Base-by-base conservation (phyloP, 1,140 invertebrate species). In the Rhyzopertha dominica region DNA sequence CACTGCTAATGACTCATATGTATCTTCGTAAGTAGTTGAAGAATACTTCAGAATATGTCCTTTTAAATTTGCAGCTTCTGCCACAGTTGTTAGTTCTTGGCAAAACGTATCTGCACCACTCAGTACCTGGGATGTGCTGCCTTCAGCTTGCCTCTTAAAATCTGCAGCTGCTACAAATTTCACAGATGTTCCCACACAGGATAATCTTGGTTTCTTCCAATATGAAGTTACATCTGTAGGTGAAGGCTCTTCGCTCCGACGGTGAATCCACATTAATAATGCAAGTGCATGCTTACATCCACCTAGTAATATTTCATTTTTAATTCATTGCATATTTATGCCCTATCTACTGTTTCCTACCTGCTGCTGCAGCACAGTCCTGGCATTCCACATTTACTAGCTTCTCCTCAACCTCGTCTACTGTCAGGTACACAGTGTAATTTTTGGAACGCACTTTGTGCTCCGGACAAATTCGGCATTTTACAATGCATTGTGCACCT, bases 231-330 rank as follows among this genome's bases (percentile, higher is more conserved):
- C 29, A 5, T 37, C 41, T 29, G 62, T 65, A 9, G 50, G 48
- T n/a, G 62, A 38, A 20, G 58, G 57, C 36, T 66, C 56, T 32
- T 65, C 65, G 26, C 29, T 54, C 23, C 61, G 30, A 22, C 63
- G 39, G 50, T 67, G 59, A 10, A 52, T 20, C 63, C 63, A 67
- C 56, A 63, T 64, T 3, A 68, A 43, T 43, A 66, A 57, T 17
- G 59, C 62, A 1, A 35, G 37, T 0, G 51, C 55, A 55, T 64
- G 63, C 41, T 65, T 65, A 34, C 63, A 65, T 9, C 31, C 23
- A 25, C 42, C 32, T 14, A n/a, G n/a, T n/a, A n/a, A n/a, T n/a
- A n/a, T n/a, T n/a, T n/a, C n/a, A n/a, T n/a, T n/a, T n/a, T n/a
- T n/a, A n/a, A n/a, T n/a, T 54, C 56, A 58, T 31, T 40, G 42